Conservation (phyloP, 2,888 invertebrate genomes). For the Cheilosia vulpina region DNA sequence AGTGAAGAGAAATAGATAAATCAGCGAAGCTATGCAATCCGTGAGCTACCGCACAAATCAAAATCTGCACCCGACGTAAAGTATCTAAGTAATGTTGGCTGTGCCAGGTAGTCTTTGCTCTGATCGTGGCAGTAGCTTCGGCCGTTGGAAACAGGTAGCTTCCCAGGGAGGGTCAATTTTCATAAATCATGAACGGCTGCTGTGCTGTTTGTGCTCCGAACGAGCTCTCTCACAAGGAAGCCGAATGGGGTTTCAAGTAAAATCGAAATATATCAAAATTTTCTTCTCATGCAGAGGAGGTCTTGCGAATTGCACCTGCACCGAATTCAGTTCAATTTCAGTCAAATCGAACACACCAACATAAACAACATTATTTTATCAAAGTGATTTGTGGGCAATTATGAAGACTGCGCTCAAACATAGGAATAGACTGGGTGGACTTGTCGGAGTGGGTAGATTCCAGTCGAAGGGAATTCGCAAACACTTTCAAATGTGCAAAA, state of each 20-base stretch:
- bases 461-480: slow-evolving; percentile 30
- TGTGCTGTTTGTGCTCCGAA: not conserved
- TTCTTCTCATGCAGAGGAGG: not conserved
- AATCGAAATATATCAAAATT: slow-evolving; percentile 41
- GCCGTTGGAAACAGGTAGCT: slow-evolving; percentile 62
- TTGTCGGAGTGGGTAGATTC: slow-evolving; percentile 38
- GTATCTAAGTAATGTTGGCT: slow-evolving; percentile 19
- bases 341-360: slow-evolving; percentile 17
- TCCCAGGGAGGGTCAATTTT: slow-evolving; percentile 58
- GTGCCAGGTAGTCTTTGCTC: not conserved
- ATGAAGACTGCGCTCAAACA: slow-evolving; percentile 10
- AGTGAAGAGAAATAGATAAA: slow-evolving; percentile 65
- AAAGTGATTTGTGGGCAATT: slow-evolving; percentile 59
- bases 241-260: slow-evolving; percentile 16
- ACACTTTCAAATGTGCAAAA: slow-evolving; percentile 62
- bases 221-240: slow-evolving; percentile 27
- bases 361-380: slow-evolving; percentile 35
- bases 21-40: slow-evolving; percentile 49
- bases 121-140: slow-evolving; percentile 12
- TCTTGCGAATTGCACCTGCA: slow-evolving; percentile 49
- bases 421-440: slow-evolving; percentile 26
- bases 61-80: slow-evolving; percentile 39
- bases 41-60: slow-evolving; percentile 63
- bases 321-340: slow-evolving; percentile 25
- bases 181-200: slow-evolving; percentile 61